Conservation (phyloP, 1,140 invertebrate species). For the Drosophila miranda region DNA sequence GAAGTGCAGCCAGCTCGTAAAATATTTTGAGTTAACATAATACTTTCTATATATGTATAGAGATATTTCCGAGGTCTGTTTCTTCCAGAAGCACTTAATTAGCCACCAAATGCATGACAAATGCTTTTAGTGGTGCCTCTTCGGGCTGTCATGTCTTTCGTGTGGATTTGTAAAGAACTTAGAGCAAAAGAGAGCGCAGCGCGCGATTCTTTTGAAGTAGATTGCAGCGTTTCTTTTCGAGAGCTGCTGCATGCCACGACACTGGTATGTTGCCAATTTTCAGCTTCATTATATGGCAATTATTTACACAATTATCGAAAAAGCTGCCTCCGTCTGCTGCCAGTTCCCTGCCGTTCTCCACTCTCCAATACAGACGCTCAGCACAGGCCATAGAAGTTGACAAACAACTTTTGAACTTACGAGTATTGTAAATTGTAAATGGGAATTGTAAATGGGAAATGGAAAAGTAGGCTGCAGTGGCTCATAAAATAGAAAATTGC, state of each 20-base stretch:
- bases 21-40: constrained; percentile 51
- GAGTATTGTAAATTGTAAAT: constrained; percentile 21
- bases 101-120: constrained; percentile 62
- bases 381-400: constrained; percentile 14
- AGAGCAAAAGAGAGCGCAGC: constrained; percentile 3
- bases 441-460: too few species aligned
- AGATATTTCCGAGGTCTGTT: constrained; percentile 28
- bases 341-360: neutral
- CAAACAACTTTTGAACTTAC: constrained; percentile 35
- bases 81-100: constrained; percentile 40
- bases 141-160: constrained; percentile 11
- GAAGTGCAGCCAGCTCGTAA: constrained; percentile 55
- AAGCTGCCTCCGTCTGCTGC: constrained; percentile 9
- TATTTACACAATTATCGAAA: constrained; percentile 27
- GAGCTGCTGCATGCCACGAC: too few species aligned
- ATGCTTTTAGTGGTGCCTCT: constrained; percentile 61
- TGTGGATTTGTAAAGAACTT: constrained; percentile 46
- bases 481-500: constrained; percentile 49
- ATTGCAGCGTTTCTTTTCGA: neutral
- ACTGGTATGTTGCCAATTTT: constrained; percentile 17
- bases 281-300: constrained; percentile 25
- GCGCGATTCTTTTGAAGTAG: constrained; percentile 15
- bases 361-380: constrained; percentile 1
- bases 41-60: constrained; percentile 36
- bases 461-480: constrained; percentile 22